phyloP scores from a whole-genome alignment of 2,888 invertebrate genomes.

The Heliconius hortense region DNA sequence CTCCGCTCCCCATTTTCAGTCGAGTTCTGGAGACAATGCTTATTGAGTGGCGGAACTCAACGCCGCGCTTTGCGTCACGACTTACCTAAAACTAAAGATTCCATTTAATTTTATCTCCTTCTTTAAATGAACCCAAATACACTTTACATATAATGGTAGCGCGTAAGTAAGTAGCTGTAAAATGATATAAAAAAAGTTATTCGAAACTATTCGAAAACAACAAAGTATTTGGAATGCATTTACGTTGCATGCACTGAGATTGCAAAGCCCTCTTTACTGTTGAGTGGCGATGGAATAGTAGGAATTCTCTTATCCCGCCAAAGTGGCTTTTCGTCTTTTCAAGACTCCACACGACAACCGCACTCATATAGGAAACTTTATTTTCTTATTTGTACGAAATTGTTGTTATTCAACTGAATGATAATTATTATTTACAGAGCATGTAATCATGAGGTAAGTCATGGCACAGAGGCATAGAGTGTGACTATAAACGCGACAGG shows the following conservation, averaged over 20 bases:
- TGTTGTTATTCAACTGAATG: background rate
- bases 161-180: background rate
- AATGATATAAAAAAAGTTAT: background rate
- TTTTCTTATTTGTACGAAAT: background rate
- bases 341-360: constrained; percentile 8
- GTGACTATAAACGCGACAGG: too few relatives aligned
- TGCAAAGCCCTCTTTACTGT: constrained; percentile 21
- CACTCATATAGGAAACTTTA: constrained; percentile 9
- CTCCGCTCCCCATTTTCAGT: too few relatives aligned
- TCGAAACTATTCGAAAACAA: constrained; percentile 15
- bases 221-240: constrained; percentile 19
- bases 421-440: background rate
- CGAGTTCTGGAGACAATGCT: too few relatives aligned
- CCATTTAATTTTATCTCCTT: background rate
- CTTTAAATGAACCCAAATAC: background rate
- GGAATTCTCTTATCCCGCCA: constrained; percentile 10
- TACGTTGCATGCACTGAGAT: constrained; percentile 18
- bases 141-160: background rate
- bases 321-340: constrained; percentile 19
- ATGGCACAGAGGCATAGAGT: too few relatives aligned
- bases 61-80: too few relatives aligned
- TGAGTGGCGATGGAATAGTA: constrained; percentile 19
- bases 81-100: too few relatives aligned
- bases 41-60: too few relatives aligned
- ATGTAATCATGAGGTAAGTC: background rate